A percentile compares a stretch with the other conserved stretches of the same genome.
These are phyloP conservation scores for Euphonia xanthogaster DNA, from an alignment of 2,797 vertebrate species.

Conservation along the genomic window DNA sequence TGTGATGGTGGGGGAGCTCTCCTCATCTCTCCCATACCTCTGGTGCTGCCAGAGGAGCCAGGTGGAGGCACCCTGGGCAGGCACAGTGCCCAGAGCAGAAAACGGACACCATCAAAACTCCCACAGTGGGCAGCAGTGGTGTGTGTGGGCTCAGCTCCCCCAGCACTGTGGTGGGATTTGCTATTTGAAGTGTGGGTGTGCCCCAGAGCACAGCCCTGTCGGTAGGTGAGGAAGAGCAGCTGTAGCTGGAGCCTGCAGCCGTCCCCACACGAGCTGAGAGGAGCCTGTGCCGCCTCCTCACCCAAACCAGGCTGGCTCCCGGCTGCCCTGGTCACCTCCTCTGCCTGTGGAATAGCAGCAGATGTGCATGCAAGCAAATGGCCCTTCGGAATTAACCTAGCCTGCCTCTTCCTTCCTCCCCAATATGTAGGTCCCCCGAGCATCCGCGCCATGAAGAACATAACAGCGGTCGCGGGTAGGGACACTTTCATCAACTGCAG, in stretches of 20 bases:
- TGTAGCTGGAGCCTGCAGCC: background rate
- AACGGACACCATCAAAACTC: rapidly evolving
- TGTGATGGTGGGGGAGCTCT: background rate
- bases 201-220: background rate
- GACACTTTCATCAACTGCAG: slow-evolving; percentile 97
- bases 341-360: background rate
- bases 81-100: rapidly evolving
- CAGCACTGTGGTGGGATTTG: background rate
- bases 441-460: slow-evolving; percentile 93
- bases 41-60: background rate
- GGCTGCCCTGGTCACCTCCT: background rate
- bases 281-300: background rate
- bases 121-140: rapidly evolving
- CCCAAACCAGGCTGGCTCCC: background rate
- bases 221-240: rapidly evolving
- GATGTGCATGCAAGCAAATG: background rate
- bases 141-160: background rate
- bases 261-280: rapidly evolving
- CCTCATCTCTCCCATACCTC: background rate
- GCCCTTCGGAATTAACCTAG: slow-evolving; percentile 68
- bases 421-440: slow-evolving; percentile 85
- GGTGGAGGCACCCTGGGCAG: background rate
- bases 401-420: slow-evolving; percentile 63
- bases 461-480: slow-evolving; percentile 94
- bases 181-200: background rate